These are phyloP conservation scores for Mechanitis messenoides DNA, from an alignment of 2,888 invertebrate genomes.

Conservation along the genomic window DNA sequence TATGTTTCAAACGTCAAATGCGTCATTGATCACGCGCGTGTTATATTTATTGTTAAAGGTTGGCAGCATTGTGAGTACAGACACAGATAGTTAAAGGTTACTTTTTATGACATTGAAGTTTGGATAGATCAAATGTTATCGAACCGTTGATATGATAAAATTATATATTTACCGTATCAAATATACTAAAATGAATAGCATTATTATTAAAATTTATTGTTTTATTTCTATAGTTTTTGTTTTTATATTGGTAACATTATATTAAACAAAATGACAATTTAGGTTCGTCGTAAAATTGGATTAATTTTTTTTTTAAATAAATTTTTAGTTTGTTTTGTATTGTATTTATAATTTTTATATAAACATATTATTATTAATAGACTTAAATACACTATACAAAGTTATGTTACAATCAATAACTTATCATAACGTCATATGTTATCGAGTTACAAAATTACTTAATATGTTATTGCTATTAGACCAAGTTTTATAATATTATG, in stretches of 20 bases:
- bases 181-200: no score
- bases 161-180: no score
- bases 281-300: no score
- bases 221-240: no score
- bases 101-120: conserved; percentile 24
- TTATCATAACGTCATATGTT: not conserved
- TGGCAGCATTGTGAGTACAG: conserved; percentile 14
- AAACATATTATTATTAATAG: no score
- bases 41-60: conserved; percentile 11
- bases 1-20: conserved; percentile 18
- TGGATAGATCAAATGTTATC: conserved; percentile 25
- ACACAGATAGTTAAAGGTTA: conserved; percentile 20
- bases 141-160: conserved; percentile 14
- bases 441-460: conserved; percentile 1
- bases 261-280: no score
- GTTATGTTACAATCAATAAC: not conserved
- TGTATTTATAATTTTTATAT: no score
- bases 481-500: not conserved
- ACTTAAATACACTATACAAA: not conserved
- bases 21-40: conserved; percentile 16
- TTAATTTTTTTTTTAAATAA: no score
- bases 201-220: no score
- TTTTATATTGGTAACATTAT: no score
- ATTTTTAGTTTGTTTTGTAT: not conserved
- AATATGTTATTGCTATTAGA: not conserved